These are phyloP conservation scores for Strigamia crassipes DNA, from an alignment of 2,888 invertebrate species.

Conservation along the genomic window DNA sequence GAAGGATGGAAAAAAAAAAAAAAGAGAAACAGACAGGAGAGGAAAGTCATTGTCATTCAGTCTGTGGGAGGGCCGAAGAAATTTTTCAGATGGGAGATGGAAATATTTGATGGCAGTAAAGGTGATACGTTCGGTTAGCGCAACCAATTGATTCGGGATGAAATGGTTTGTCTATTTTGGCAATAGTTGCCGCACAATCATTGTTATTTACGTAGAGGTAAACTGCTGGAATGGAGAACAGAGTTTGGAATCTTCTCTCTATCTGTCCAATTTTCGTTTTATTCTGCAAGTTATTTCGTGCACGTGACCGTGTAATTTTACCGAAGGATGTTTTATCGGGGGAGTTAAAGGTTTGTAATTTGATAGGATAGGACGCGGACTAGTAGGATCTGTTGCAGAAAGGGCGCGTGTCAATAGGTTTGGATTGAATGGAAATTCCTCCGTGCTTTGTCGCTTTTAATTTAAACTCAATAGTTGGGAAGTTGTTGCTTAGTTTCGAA, in stretches of 20 bases:
- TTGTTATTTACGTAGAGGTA: constrained; percentile 25
- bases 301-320: constrained; percentile 24
- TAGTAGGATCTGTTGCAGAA: neutral
- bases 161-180: constrained; percentile 37
- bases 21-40: constrained; percentile 21
- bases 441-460: neutral
- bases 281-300: neutral
- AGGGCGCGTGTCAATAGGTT: constrained; percentile 18
- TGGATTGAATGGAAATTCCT: constrained; percentile 6
- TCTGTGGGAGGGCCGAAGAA: constrained; percentile 25
- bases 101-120: constrained; percentile 32
- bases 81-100: constrained; percentile 34
- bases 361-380: neutral
- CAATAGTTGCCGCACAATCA: constrained; percentile 5
- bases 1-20: neutral
- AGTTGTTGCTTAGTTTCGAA: neutral
- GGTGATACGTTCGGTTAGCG: constrained; percentile 19
- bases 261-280: constrained; percentile 38
- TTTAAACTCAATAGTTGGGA: neutral
- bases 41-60: constrained; percentile 38
- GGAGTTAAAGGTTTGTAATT: constrained; percentile 32
- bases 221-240: neutral
- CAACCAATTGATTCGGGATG: constrained; percentile 18
- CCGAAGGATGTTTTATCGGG: neutral
- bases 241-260: neutral